Base-by-base conservation (phyloP, 2,888 invertebrate species). In the Idaea dimidiata region DNA sequence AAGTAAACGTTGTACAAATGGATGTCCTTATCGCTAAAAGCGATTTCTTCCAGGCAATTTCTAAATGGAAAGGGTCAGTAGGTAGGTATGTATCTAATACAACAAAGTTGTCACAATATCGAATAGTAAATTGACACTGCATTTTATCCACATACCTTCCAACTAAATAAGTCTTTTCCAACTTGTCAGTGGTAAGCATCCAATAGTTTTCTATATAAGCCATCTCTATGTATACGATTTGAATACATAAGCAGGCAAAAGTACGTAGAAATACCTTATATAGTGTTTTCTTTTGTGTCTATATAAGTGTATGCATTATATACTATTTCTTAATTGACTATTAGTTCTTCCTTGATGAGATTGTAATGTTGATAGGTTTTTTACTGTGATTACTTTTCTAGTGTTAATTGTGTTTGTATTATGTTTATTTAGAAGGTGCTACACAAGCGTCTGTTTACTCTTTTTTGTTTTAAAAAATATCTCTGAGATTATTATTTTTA, bases 51-150 rank as follows among this genome's bases (percentile, higher is more conserved):
- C n/a, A n/a, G n/a, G n/a, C n/a, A n/a, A n/a, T n/a, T n/a, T n/a
- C n/a, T n/a, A n/a, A n/a, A n/a, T n/a, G n/a, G n/a, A n/a, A n/a
- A 24, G 5, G 24, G 5, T 24, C 24, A 5, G 24, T 24, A 24
- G 24, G 24, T 65, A 24, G 5, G 24, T 24, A 24, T 1, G 5
- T 24, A 24, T 24, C 24, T 43, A 43, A 14, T 43, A 43, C 43
- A 43, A 43, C 43, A 43, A 43, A 8, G 43, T 43, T 43, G 43
- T 43, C 43, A 14, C 43, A 43, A 43, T 43, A 43, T 14, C 43
- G 62, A 67, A 43, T 10, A 43, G 43, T 43, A 43, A 43, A 43
- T 43, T 3, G 10, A 7, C 43, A 43, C 43, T 14, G 43, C 43
- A 43, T 14, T 43, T n/a, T 43, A 43, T 43, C 43, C 43, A 43